Conservation (phyloP, 2,888 invertebrate genomes). For the Nasonia oneida region DNA sequence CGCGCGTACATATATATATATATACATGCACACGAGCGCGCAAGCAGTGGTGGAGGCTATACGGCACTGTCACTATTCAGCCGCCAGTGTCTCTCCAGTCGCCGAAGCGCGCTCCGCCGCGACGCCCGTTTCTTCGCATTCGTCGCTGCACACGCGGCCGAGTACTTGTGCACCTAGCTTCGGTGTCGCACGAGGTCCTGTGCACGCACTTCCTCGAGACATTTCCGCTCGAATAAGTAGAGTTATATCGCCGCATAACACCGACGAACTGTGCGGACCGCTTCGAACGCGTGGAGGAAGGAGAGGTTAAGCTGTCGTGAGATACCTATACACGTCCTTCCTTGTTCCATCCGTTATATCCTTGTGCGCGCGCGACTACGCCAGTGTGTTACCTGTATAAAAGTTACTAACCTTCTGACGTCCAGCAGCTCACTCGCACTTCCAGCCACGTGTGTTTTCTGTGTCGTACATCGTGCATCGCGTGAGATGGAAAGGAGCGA, state of each 20-base stretch:
- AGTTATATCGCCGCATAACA: background rate
- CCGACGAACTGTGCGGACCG: background rate
- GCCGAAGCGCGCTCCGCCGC: slow-evolving; percentile 31
- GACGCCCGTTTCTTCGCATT: background rate
- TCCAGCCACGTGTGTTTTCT: background rate
- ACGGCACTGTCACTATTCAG: background rate
- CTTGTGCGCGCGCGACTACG: slow-evolving; percentile 16
- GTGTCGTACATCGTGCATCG: too few relatives aligned
- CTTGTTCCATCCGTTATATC: slow-evolving; percentile 8
- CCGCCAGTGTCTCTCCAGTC: slow-evolving; percentile 51
- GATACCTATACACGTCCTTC: background rate
- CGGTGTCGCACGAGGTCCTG: background rate
- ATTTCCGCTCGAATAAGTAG: background rate
- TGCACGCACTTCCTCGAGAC: background rate
- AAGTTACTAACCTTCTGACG: slow-evolving; percentile 22
- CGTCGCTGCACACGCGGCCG: slow-evolving; percentile 32
- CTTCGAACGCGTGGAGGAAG: background rate
- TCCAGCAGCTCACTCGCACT: background rate
- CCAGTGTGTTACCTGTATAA: background rate
- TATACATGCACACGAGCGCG: background rate
- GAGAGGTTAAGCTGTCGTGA: background rate
- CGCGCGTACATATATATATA: background rate
- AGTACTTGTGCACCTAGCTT: background rate
- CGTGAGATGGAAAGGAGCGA: background rate
- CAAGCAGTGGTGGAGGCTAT: background rate